These are phyloP conservation scores for Andrena praecox DNA, from an alignment of 2,888 invertebrate species.

Conservation along the genomic window DNA sequence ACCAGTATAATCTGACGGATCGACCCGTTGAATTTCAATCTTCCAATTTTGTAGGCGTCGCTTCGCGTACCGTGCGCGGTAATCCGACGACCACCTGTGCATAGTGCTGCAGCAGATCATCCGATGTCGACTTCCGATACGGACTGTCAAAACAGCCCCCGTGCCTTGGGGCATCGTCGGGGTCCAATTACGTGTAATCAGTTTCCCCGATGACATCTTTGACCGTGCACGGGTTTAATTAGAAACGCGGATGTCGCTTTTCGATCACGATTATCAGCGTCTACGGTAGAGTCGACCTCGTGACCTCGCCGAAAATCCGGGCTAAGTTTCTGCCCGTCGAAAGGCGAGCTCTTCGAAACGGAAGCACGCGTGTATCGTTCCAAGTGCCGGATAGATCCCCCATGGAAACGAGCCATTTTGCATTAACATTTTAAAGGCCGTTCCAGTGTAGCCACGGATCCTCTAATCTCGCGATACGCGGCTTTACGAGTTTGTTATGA, in stretches of 20 bases:
- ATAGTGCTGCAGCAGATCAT: slow-evolving; percentile 45
- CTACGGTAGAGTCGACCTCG: slow-evolving; percentile 4
- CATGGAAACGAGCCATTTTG: slow-evolving; percentile 38
- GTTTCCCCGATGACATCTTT: slow-evolving; percentile 77
- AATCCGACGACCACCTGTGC: slow-evolving; percentile 63
- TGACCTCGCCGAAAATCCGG: slow-evolving; percentile 14
- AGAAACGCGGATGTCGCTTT: slow-evolving; percentile 64
- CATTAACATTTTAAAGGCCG: slow-evolving; percentile 37
- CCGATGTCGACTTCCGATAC: slow-evolving; percentile 68
- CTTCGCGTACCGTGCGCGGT: slow-evolving; percentile 38
- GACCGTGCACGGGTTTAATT: slow-evolving; percentile 77
- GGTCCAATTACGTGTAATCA: slow-evolving; percentile 74
- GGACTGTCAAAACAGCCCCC: slow-evolving; percentile 58
- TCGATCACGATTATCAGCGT: slow-evolving; percentile 28
- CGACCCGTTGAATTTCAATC: slow-evolving; percentile 36
- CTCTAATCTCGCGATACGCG: slow-evolving; percentile 24
- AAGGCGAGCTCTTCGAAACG: slow-evolving; percentile 27
- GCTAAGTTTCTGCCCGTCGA: not conserved
- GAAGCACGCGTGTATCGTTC: slow-evolving; percentile 40
- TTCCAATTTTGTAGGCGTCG: slow-evolving; percentile 28
- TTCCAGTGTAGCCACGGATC: slow-evolving; percentile 6
- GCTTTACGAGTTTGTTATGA: slow-evolving; percentile 40
- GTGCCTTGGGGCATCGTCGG: slow-evolving; percentile 41
- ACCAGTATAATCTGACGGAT: slow-evolving; percentile 14
- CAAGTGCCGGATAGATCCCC: slow-evolving; percentile 14